phyloP scores from a whole-genome alignment of 2,797 vertebrate genomes.

The Anomalospiza imberbis region DNA sequence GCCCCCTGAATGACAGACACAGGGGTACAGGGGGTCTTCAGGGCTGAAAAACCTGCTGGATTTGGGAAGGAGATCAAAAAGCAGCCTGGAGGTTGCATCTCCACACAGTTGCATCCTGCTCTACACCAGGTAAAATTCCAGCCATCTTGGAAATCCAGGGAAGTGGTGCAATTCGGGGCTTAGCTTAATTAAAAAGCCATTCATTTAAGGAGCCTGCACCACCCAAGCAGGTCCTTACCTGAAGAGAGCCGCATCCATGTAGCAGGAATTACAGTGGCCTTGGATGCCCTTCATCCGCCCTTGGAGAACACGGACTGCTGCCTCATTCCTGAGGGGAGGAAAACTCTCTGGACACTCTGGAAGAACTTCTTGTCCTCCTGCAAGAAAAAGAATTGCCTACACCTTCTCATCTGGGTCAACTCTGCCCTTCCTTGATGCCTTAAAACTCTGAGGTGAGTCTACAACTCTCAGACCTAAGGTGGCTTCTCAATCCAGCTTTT shows the following conservation, averaged over 20 bases:
- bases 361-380: constrained; percentile 40
- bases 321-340: constrained; percentile 75
- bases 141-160: background rate
- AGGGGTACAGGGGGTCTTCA: background rate
- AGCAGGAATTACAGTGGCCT: constrained; percentile 93
- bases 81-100: background rate
- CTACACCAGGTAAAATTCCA: background rate
- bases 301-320: constrained; percentile 70
- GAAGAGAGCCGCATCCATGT: constrained; percentile 90
- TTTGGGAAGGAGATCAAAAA: background rate
- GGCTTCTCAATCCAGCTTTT: background rate
- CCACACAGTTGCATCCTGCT: background rate
- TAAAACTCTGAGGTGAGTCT: background rate
- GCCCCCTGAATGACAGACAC: background rate
- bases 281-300: constrained; percentile 89
- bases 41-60: background rate
- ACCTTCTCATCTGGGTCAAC: background rate
- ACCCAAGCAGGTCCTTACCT: constrained; percentile 68
- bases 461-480: background rate
- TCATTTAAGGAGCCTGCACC: background rate
- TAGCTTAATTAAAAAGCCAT: background rate
- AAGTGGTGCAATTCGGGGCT: background rate
- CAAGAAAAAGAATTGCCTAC: background rate
- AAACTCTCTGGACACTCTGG: constrained; percentile 30
- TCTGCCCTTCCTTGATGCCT: background rate